Evolutionary conservation across 2,113 vertebrate species (phyloP).

Genomic region (Gasterosteus aculeatus): DNA sequence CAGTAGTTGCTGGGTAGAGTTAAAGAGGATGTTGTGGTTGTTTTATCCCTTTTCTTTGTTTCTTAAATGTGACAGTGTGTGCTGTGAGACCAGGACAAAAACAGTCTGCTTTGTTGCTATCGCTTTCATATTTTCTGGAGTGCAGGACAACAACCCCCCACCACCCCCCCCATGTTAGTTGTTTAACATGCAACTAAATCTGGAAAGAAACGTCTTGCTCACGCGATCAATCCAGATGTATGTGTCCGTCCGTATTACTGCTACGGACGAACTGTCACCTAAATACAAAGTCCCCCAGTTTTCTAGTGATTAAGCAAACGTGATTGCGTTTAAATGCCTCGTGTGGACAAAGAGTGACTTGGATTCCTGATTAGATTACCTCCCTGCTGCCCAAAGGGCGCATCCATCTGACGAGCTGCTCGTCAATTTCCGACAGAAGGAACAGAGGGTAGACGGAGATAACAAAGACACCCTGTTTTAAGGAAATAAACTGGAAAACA

Average conservation of each 20-base stretch:
- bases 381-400: conserved; percentile 33
- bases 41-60: conserved; percentile 58
- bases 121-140: background rate
- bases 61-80: conserved; percentile 32
- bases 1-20: conserved; percentile 71
- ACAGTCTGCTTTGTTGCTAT: background rate
- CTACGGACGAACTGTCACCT: conserved; percentile 22
- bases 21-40: conserved; percentile 57
- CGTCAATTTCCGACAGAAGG: conserved; percentile 42
- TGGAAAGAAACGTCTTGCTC: background rate
- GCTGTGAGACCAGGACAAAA: conserved; percentile 44
- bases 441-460: conserved; percentile 38
- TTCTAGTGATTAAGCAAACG: conserved; percentile 50
- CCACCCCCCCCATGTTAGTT: too few relatives aligned
- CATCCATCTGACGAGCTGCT: conserved; percentile 32
- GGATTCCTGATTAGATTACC: conserved; percentile 68
- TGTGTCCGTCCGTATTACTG: conserved; percentile 10
- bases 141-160: background rate
- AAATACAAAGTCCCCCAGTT: conserved; percentile 16
- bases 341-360: background rate
- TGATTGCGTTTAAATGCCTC: conserved; percentile 37
- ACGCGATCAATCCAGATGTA: conserved; percentile 13
- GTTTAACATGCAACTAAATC: conserved; percentile 11
- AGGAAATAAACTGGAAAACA: conserved; percentile 37
- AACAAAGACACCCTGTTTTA: conserved; percentile 55